Conservation (phyloP, 2,797 vertebrate species). For the Euphonia xanthogaster region DNA sequence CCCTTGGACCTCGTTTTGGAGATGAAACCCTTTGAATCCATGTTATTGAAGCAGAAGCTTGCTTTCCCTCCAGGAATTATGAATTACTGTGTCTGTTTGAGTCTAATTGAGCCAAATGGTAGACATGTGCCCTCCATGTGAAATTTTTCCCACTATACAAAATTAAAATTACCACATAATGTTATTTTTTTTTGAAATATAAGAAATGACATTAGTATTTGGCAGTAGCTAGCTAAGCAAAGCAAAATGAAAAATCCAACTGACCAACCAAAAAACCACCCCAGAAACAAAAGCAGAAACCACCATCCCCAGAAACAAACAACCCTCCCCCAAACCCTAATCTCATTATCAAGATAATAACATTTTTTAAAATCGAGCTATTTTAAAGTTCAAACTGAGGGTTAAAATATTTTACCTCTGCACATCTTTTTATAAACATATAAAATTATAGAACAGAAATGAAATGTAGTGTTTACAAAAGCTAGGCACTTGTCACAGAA, state of each 20-base stretch:
- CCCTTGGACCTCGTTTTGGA: slow-evolving; percentile 27
- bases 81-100: not conserved
- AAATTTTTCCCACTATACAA: slow-evolving; percentile 1
- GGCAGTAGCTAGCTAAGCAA: not conserved
- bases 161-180: not conserved
- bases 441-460: not conserved
- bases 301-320: not conserved
- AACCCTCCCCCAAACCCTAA: not conserved
- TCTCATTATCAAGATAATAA: not conserved
- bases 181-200: not conserved
- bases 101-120: slow-evolving; percentile 43
- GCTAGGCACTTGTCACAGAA: not conserved
- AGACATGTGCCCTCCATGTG: not conserved
- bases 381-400: not conserved
- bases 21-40: slow-evolving; percentile 33
- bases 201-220: not conserved
- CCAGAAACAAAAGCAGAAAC: not conserved
- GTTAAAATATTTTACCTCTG: not conserved
- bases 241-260: not conserved
- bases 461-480: not conserved
- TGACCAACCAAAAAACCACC: not conserved
- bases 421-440: not conserved
- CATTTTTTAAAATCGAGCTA: not conserved
- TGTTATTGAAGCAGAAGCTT: slow-evolving; percentile 23
- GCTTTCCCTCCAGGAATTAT: slow-evolving; percentile 22